Conservation (phyloP, 2,797 vertebrate species). For the Ptychobarbus kaznakovi region DNA sequence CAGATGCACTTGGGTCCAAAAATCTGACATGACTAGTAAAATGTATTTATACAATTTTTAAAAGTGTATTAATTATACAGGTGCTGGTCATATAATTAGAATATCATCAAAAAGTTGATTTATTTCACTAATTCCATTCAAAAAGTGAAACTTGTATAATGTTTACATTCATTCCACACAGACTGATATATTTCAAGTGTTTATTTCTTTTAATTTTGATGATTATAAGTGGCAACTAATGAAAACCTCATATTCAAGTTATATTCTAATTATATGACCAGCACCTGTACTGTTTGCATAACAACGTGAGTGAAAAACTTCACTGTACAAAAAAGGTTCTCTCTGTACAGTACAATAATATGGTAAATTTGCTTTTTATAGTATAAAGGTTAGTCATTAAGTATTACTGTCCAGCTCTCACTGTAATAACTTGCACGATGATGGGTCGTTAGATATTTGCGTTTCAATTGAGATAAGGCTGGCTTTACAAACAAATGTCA, state of each 20-base stretch:
- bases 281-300: background rate
- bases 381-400: background rate
- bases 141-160: no score
- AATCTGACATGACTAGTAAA: background rate
- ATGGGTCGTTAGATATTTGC: background rate
- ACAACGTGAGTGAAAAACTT: background rate
- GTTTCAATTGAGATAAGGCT: slow-evolving; percentile 8
- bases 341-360: background rate
- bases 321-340: background rate
- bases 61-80: background rate
- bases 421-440: background rate
- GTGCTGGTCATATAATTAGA: no score
- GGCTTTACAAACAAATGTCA: background rate
- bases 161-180: no score
- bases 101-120: no score
- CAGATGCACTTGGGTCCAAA: background rate
- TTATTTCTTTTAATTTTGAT: no score
- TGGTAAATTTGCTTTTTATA: background rate
- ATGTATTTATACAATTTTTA: background rate
- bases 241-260: no score
- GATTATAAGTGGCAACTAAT: no score
- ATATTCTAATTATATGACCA: no score
- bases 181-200: no score
- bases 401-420: background rate
- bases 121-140: no score